These are phyloP conservation scores for Sacculina carcini DNA, from an alignment of 2,888 invertebrate species.

Conservation along the genomic window DNA sequence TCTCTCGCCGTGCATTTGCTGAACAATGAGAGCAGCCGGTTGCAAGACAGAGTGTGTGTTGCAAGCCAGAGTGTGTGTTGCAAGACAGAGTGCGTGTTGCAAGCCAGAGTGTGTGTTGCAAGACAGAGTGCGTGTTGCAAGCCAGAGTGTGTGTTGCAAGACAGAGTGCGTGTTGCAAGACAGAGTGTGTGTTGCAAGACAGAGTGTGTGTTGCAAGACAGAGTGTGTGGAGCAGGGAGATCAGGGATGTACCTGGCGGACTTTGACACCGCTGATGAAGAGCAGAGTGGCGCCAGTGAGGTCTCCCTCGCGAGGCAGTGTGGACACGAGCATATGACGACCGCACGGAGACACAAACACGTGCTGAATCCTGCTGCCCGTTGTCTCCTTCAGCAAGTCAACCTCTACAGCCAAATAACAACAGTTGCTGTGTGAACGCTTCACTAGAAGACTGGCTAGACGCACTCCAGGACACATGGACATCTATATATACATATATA, in stretches of 20 bases:
- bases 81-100: too few relatives aligned
- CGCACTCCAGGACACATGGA: background rate
- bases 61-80: too few relatives aligned
- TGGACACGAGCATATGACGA: slow-evolving; percentile 42
- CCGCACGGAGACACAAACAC: slow-evolving; percentile 67
- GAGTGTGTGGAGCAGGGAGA: too few relatives aligned
- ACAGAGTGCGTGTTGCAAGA: too few relatives aligned
- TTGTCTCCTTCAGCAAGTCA: slow-evolving; percentile 35
- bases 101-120: too few relatives aligned
- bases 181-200: too few relatives aligned
- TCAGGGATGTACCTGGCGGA: slow-evolving; percentile 10
- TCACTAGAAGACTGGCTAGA: background rate
- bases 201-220: too few relatives aligned
- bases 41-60: too few relatives aligned
- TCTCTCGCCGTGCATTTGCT: too few relatives aligned
- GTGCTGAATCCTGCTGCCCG: slow-evolving; percentile 32
- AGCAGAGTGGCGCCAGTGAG: slow-evolving; percentile 19
- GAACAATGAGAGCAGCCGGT: too few relatives aligned
- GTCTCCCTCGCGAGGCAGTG: slow-evolving; percentile 19
- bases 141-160: too few relatives aligned
- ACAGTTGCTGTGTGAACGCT: background rate
- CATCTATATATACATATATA: background rate
- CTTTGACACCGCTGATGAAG: slow-evolving; percentile 1
- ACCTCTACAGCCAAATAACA: slow-evolving; percentile 29
- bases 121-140: too few relatives aligned